Conservation (phyloP, 2,113 vertebrate species). For the Choloepus hoffmanni region DNA sequence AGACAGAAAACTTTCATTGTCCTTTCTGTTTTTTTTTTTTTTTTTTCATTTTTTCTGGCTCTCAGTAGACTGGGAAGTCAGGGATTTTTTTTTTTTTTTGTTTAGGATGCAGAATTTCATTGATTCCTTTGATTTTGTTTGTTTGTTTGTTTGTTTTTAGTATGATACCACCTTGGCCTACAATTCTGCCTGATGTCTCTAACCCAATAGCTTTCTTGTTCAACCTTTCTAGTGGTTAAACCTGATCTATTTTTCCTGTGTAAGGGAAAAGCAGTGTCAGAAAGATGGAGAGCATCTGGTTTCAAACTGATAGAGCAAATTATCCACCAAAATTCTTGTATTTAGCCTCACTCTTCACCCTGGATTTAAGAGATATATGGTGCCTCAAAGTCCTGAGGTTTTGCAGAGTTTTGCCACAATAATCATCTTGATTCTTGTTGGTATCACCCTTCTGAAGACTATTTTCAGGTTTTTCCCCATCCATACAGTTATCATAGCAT, state of each 20-base stretch:
- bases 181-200: not conserved
- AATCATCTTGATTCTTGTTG: slow-evolving; percentile 6
- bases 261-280: not conserved
- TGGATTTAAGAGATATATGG: not conserved
- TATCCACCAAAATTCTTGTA: not conserved
- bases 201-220: not conserved
- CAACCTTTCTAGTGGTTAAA: not conserved
- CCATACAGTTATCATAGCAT: not conserved
- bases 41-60: not conserved
- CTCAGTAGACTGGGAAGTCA: not conserved
- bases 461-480: not conserved
- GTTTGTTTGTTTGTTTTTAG: not conserved
- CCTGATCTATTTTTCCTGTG: not conserved
- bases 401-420: not conserved
- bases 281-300: not conserved
- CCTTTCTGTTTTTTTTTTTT: not conserved
- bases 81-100: not conserved
- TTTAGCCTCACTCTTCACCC: not conserved
- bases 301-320: not conserved
- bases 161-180: not conserved
- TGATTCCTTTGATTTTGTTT: not conserved
- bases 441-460: not conserved
- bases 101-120: not conserved
- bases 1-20: not conserved
- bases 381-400: not conserved